These are phyloP conservation scores for Rhagoletis zephyria DNA, from an alignment of 1,140 invertebrate species.

Conservation along the genomic window DNA sequence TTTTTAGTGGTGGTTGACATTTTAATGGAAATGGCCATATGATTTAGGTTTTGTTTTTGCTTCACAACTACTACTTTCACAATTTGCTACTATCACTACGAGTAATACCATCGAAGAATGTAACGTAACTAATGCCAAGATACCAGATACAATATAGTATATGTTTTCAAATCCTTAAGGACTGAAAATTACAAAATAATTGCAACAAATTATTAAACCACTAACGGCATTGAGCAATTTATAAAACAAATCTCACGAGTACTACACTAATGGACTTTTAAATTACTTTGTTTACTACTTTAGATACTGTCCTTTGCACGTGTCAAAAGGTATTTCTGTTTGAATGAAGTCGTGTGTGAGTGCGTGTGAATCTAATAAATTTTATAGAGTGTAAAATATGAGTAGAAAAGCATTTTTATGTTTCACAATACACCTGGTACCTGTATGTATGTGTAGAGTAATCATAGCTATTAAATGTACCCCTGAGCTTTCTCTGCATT, in stretches of 20 bases:
- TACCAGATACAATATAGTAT: no score
- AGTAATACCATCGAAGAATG: no score
- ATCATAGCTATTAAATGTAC: no score
- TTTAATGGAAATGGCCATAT: no score
- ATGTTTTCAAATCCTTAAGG: background rate
- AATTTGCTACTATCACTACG: no score
- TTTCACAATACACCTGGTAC: background rate
- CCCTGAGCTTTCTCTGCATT: background rate
- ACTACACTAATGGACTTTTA: slow-evolving; percentile 15
- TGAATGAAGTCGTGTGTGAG: background rate
- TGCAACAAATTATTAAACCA: background rate
- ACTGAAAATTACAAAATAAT: background rate
- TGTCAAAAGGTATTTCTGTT: background rate
- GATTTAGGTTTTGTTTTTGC: no score
- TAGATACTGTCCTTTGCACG: no score
- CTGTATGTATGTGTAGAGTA: background rate
- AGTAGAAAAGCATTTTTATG: background rate
- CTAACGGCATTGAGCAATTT: background rate
- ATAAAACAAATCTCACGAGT: background rate
- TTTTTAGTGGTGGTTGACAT: no score
- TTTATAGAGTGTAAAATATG: background rate
- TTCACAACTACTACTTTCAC: no score
- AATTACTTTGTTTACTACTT: background rate
- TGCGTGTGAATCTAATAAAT: background rate
- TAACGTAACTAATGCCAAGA: no score